Conservation (phyloP, 1,140 invertebrate genomes). For the Drosophila novamexicana region DNA sequence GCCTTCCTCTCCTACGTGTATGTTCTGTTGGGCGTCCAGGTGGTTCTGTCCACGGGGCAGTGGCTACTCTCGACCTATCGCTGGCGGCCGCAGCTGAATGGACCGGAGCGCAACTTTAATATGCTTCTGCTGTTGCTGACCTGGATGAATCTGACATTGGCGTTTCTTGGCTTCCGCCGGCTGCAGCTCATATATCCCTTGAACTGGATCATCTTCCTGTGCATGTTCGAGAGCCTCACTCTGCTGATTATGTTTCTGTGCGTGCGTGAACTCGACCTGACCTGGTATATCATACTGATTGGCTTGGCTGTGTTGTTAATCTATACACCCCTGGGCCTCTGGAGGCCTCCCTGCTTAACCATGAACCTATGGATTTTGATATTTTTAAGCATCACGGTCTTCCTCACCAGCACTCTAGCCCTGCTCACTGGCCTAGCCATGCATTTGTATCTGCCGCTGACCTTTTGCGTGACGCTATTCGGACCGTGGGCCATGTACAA, state of each 20-base stretch:
- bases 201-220: slow-evolving; percentile 59
- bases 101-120: slow-evolving; percentile 35
- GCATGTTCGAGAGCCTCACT: slow-evolving; percentile 60
- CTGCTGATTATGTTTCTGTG: slow-evolving; percentile 44
- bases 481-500: slow-evolving; percentile 67
- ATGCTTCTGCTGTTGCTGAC: slow-evolving; percentile 44
- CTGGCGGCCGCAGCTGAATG: slow-evolving; percentile 31
- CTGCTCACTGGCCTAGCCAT: slow-evolving; percentile 27
- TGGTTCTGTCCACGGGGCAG: slow-evolving; percentile 47
- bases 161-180: slow-evolving; percentile 61
- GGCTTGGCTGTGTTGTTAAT: slow-evolving; percentile 32
- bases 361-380: slow-evolving; percentile 58
- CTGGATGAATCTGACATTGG: slow-evolving; percentile 47
- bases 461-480: slow-evolving; percentile 41
- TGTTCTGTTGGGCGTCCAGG: slow-evolving; percentile 38
- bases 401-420: slow-evolving; percentile 19
- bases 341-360: slow-evolving; percentile 36
- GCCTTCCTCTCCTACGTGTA: slow-evolving; percentile 46
- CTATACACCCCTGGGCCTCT: slow-evolving; percentile 52
- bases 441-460: slow-evolving; percentile 53
- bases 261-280: slow-evolving; percentile 40
- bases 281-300: slow-evolving; percentile 33
- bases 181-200: slow-evolving; percentile 47
- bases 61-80: slow-evolving; percentile 51
- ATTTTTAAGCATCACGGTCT: slow-evolving; percentile 41